Base-by-base conservation (phyloP, 2,888 invertebrate genomes). In the Uloborus plumipes region DNA sequence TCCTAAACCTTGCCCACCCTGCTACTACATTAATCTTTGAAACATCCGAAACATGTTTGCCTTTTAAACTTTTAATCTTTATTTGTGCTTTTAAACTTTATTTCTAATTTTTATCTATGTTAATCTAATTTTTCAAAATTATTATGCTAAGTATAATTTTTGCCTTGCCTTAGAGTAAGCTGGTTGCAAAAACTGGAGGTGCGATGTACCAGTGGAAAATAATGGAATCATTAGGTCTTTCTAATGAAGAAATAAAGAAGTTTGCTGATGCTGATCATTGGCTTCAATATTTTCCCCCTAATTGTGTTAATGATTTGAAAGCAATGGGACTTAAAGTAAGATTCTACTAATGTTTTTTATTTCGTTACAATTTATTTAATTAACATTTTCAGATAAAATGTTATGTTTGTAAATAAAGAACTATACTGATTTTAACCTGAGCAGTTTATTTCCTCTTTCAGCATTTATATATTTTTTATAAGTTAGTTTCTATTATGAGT, bases 201-300 rank as follows among this genome's bases (percentile, higher is more conserved):
- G 93, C 94, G 0, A 98, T 97, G 89, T 99, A 94, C 89, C 99
- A 99, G 88, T 99, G 99, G 99, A 95, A 99, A 90, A 99, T 99
- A 74, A 99, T 99, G 99, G 92, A 94, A 88, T 94, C 95, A 87
- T 91, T 99, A 78, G 98, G 97, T 0, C 90, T 99, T 66, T 88
- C 91, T 2, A 94, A 99, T 88, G 94, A 95, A n/a, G 97, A 99
- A 88, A 99, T 99, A 58, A 92, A 92, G 84, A 91, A 94, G 86
- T 99, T 99, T 91, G 94, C 98, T 20, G 93, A 98, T 90, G 93
- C 95, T 2, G 90, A 92, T 74, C 92, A 98, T 89, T 99, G 99
- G 99, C 91, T 99, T n/a, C 93, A 95, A 86, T 99, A 98, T 89
- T 99, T 99, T 88, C 99, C 99, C 74, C 97, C 97, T 0, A 90